Conservation (phyloP, 1,140 invertebrate species). For the Heliconius melpomene region DNA sequence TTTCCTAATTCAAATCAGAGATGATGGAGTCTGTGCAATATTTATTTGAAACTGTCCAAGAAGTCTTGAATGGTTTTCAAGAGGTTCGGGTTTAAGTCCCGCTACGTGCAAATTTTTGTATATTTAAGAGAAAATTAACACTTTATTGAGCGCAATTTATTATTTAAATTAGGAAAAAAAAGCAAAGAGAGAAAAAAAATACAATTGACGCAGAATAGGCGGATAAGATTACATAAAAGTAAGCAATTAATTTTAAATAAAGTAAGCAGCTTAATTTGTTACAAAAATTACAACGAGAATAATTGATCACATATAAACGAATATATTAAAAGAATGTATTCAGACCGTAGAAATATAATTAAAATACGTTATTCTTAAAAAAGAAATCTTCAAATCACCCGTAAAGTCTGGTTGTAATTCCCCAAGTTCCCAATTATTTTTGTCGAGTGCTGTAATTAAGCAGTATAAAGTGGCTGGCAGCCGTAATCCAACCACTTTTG, state of each 20-base stretch:
- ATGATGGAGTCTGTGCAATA: no score
- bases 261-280: not conserved
- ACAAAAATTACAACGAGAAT: not conserved
- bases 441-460: constrained; percentile 77
- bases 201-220: no score
- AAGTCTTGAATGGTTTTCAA: no score
- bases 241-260: not conserved
- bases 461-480: constrained; percentile 75
- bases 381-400: constrained; percentile 61
- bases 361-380: constrained; percentile 21
- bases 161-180: no score
- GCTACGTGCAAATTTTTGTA: no score
- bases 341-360: not conserved
- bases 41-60: no score
- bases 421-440: constrained; percentile 79
- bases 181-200: no score
- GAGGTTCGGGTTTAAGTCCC: no score
- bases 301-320: not conserved
- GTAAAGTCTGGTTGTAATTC: constrained; percentile 70
- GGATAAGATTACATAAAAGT: not conserved
- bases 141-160: no score
- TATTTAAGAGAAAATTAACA: no score
- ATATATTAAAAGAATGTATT: not conserved
- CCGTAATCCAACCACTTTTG: constrained; percentile 78
- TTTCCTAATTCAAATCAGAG: constrained; percentile 2